Conservation (phyloP, 23 tunicate species). For the Trididemnum clinides region DNA sequence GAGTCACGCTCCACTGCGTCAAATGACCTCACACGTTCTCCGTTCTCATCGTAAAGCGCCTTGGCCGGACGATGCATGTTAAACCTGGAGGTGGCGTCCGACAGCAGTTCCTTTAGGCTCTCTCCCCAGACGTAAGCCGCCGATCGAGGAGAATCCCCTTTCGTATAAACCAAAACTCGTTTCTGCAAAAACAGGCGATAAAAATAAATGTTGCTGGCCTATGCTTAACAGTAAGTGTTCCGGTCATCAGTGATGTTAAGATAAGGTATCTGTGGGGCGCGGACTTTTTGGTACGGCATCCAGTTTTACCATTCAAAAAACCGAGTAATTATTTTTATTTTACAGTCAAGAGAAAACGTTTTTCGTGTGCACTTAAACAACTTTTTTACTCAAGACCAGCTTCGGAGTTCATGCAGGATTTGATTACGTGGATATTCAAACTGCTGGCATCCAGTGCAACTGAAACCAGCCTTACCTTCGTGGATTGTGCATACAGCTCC, state of each 20-base stretch:
- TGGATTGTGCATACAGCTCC: slow-evolving; percentile 27
- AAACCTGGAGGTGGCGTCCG: slow-evolving; percentile 68
- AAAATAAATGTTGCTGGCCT: background rate
- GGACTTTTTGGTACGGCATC: no score
- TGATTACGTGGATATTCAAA: no score
- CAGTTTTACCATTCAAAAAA: no score
- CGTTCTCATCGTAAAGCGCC: slow-evolving; percentile 54
- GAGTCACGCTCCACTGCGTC: slow-evolving; percentile 73
- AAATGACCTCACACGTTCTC: slow-evolving; percentile 45
- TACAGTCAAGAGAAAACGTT: no score
- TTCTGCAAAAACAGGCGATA: slow-evolving; percentile 33
- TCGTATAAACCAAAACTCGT: slow-evolving; percentile 65
- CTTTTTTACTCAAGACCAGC: no score
- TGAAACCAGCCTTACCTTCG: slow-evolving; percentile 20
- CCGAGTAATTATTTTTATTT: no score
- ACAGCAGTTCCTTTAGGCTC: slow-evolving; percentile 33
- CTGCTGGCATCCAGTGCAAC: no score
- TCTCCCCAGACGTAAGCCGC: slow-evolving; percentile 79
- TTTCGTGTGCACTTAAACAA: no score
- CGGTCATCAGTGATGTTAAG: no score
- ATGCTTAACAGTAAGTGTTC: no score
- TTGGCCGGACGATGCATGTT: slow-evolving; percentile 32
- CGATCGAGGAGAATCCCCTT: slow-evolving; percentile 43
- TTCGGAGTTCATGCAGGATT: no score
- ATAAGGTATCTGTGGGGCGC: no score